Conservation (phyloP, 2,113 vertebrate species). For the Phoxinus phoxinus region DNA sequence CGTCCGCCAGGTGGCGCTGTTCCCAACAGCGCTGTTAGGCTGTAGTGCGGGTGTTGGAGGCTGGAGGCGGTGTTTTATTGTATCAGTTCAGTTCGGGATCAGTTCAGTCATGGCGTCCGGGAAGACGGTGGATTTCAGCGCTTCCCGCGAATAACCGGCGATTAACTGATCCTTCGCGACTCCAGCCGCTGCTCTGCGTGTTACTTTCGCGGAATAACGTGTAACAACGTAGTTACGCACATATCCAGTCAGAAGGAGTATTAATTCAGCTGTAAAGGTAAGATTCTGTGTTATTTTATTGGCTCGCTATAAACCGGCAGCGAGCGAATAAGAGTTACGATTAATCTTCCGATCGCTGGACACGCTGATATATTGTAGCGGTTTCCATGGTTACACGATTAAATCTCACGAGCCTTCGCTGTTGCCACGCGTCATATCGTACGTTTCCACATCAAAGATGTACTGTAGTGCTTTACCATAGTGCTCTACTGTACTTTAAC, state of each 20-base stretch:
- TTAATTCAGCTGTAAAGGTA: background rate
- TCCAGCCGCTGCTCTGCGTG: background rate
- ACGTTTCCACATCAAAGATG: background rate
- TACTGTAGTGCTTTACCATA: background rate
- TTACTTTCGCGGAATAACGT: background rate
- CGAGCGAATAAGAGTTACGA: background rate
- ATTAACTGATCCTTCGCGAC: background rate
- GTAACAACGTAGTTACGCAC: background rate
- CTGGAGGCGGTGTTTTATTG: conserved; percentile 40
- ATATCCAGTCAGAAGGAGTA: background rate
- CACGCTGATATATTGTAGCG: conserved; percentile 9
- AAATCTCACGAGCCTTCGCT: background rate
- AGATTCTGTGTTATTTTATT: background rate
- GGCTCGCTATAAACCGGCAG: background rate
- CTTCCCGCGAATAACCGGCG: background rate
- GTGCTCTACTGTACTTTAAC: background rate
- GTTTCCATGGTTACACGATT: conserved; percentile 18
- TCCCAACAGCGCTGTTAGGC: background rate
- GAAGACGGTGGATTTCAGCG: conserved; percentile 21
- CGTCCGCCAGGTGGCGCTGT: conserved; percentile 23
- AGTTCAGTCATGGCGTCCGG: conserved; percentile 50
- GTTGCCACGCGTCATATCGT: conserved; percentile 34
- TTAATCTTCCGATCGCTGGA: background rate
- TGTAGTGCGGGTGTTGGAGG: conserved; percentile 11
- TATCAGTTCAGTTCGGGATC: conserved; percentile 12